Evolutionary conservation across 1,140 invertebrate species (phyloP).

Genomic region (Papilio xuthus): DNA sequence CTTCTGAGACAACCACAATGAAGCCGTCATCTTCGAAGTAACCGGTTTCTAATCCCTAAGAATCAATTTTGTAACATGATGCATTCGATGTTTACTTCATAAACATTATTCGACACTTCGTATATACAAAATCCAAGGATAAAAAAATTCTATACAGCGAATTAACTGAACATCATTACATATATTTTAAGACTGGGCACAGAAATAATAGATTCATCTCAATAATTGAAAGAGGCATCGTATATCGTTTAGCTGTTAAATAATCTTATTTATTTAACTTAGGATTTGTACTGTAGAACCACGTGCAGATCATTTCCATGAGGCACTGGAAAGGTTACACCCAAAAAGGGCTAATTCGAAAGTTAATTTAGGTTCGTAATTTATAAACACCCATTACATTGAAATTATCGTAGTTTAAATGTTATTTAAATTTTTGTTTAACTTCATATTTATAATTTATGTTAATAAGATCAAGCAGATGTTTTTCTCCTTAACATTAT

Average conservation of each 20-base stretch:
- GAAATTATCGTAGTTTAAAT: background rate
- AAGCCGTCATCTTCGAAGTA: constrained; percentile 77
- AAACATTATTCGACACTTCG: constrained; percentile 25
- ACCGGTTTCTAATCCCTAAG: constrained; percentile 78
- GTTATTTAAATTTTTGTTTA: background rate
- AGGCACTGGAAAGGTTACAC: background rate
- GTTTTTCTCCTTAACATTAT: background rate
- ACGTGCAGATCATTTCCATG: too few species aligned
- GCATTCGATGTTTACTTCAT: constrained; percentile 60
- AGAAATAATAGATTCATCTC: background rate
- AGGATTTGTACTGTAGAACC: too few species aligned
- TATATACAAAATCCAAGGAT: constrained; percentile 6
- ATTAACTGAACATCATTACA: background rate
- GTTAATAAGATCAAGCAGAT: background rate
- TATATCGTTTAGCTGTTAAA: too few species aligned
- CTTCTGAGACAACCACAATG: constrained; percentile 83
- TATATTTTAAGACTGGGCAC: background rate
- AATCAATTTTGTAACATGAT: constrained; percentile 61
- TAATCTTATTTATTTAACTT: too few species aligned
- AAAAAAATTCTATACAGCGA: constrained; percentile 10
- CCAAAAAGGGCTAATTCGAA: background rate
- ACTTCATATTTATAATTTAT: background rate
- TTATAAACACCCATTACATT: background rate
- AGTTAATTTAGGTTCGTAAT: background rate
- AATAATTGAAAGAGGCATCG: too few species aligned